Conservation (phyloP, 2,113 vertebrate species). For the Beaufortia kweichowensis region DNA sequence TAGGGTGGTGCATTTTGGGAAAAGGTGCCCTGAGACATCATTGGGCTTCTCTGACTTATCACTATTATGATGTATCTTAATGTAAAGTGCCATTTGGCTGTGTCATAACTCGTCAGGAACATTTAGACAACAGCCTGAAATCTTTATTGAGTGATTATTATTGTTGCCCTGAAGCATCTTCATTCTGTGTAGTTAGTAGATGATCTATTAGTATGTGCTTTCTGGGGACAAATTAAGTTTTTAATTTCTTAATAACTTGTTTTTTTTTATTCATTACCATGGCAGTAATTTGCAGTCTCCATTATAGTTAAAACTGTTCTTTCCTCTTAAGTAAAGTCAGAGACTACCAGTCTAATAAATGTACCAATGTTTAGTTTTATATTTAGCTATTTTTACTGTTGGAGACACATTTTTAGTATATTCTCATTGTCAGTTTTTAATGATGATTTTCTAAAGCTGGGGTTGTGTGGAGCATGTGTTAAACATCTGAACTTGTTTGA, state of each 20-base stretch:
- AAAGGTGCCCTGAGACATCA: constrained; percentile 10
- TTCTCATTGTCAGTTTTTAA: no score
- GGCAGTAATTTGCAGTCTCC: background rate
- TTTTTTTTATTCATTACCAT: background rate
- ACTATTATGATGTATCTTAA: background rate
- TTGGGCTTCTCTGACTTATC: background rate
- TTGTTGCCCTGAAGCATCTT: background rate
- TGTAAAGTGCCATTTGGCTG: background rate
- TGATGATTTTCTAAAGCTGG: no score
- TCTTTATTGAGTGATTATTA: background rate
- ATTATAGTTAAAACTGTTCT: background rate
- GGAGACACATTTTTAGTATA: no score
- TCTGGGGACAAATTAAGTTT: background rate
- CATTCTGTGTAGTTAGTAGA: background rate
- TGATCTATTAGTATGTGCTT: background rate
- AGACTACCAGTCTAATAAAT: no score
- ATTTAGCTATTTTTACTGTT: no score
- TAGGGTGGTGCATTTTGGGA: background rate
- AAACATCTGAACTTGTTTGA: background rate
- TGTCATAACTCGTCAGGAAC: background rate
- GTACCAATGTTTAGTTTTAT: no score
- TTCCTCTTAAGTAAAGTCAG: background rate
- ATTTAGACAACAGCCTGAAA: constrained; percentile 18
- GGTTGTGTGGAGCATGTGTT: background rate
- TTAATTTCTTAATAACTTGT: background rate